phyloP scores from a whole-genome alignment of 2,113 vertebrate species.

The Tangachromis dhanisi region DNA sequence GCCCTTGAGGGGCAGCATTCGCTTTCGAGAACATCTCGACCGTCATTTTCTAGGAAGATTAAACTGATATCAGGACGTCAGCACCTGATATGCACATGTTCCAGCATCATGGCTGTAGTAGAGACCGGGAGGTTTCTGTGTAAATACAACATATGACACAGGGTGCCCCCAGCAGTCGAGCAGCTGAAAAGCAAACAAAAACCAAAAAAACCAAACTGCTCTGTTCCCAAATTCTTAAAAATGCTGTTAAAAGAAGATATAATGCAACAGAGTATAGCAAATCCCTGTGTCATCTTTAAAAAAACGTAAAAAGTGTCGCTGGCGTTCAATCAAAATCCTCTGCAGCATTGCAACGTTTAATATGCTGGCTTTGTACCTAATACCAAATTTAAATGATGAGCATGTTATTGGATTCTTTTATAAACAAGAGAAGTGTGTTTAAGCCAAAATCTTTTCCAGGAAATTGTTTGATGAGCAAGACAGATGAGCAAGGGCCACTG shows the following conservation, averaged over 20 bases:
- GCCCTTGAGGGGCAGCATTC: not conserved
- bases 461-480: not conserved
- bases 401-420: not conserved
- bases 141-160: not conserved
- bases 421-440: not conserved
- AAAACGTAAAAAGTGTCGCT: not conserved
- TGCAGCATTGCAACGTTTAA: not conserved
- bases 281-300: not conserved
- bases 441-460: not conserved
- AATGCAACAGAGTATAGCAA: not conserved
- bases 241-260: not conserved
- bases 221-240: not conserved
- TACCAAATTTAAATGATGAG: not conserved
- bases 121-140: not conserved
- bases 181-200: not conserved
- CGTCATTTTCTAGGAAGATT: not conserved
- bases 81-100: not conserved
- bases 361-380: not conserved
- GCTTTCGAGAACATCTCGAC: not conserved
- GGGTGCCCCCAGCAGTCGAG: not conserved
- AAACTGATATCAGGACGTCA: not conserved
- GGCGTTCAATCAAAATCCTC: not conserved
- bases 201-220: not conserved
- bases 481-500: not conserved
- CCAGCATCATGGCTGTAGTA: not conserved